Base-by-base conservation (phyloP, 1,140 invertebrate genomes). In the Halyomorpha halys region DNA sequence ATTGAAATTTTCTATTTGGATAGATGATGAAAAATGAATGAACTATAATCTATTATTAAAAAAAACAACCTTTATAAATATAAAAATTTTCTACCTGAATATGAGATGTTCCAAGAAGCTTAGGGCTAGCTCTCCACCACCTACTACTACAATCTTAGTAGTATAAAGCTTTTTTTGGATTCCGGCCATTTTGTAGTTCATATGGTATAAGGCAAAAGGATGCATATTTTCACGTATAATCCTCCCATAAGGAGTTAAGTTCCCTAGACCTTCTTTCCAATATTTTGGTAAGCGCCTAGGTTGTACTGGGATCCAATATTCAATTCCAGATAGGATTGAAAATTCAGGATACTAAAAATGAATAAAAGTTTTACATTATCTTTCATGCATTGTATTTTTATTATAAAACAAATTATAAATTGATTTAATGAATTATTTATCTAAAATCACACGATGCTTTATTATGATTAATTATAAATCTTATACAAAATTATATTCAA, bases 111-210 rank as follows among this genome's bases (percentile, higher is more conserved):
- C 85, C 15, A 87, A 61, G 70, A 88, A 86, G 4, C 84, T 74
- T 2, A 89, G 72, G 1, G 82, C 84, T 11, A 83, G 83, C 51
- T 83, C 78, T 53, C 86, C 87, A 15, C 83, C 84, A 0, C 87
- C 87, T 0, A 89, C 80, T 8, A 90, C 80, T 0, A 90, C 84
- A 60, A 91, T 84, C 66, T 81, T 80, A 11, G 77, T 72, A 64
- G 83, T 83, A n/a, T 83, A 73, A 44, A 75, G 72, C 0, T 75
- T 69, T 65, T 75, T 78, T 1, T 74, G 72, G 23, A 71, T 68
- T 34, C 77, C 76, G 0, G 78, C 73, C 21, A 78, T 39, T n/a
- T 76, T 74, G 0, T 76, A 68, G 9, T 74, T 79, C 11, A 73
- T 74, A n/a, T 76, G 61, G 60, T 75, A 80, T 0, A 81, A 69